Evolutionary conservation across 2,888 invertebrate genomes (phyloP).

Genomic region (Kuschelorhynchus macadamiae): DNA sequence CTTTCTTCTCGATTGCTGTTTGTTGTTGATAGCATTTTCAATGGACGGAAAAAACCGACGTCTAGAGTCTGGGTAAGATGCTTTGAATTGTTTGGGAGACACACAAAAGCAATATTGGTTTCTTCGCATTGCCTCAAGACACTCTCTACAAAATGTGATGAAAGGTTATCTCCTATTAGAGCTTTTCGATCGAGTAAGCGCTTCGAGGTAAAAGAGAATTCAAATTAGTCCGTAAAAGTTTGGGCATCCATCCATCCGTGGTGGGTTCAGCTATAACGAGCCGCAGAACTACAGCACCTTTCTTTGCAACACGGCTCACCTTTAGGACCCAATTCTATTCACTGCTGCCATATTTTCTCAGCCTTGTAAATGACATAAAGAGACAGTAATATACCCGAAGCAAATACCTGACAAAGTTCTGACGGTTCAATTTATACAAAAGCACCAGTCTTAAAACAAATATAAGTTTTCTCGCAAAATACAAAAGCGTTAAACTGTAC

Average conservation of each 20-base stretch:
- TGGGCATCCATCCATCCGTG: constrained; percentile 50
- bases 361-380: constrained; percentile 38
- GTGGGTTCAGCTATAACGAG: constrained; percentile 49
- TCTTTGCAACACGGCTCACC: constrained; percentile 54
- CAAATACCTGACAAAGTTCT: too few relatives aligned
- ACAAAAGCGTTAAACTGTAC: too few relatives aligned
- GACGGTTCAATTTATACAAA: too few relatives aligned
- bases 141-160: constrained; percentile 11
- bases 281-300: constrained; percentile 36
- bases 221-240: constrained; percentile 57
- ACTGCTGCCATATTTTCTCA: constrained; percentile 55
- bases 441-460: too few relatives aligned
- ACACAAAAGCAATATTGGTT: constrained; percentile 60
- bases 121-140: constrained; percentile 51
- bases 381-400: constrained; percentile 58
- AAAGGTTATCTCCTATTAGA: constrained; percentile 60
- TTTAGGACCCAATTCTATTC: constrained; percentile 60
- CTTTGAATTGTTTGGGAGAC: constrained; percentile 46
- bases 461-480: too few relatives aligned
- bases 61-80: constrained; percentile 50
- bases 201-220: constrained; percentile 51
- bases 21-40: constrained; percentile 55
- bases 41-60: constrained; percentile 56
- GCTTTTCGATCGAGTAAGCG: constrained; percentile 50
- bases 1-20: constrained; percentile 37